Evolutionary conservation across 2,113 vertebrate genomes (phyloP), one percentile per base, ranked within the genome.

Genomic region (Pelvicachromis taeniatus): DNA sequence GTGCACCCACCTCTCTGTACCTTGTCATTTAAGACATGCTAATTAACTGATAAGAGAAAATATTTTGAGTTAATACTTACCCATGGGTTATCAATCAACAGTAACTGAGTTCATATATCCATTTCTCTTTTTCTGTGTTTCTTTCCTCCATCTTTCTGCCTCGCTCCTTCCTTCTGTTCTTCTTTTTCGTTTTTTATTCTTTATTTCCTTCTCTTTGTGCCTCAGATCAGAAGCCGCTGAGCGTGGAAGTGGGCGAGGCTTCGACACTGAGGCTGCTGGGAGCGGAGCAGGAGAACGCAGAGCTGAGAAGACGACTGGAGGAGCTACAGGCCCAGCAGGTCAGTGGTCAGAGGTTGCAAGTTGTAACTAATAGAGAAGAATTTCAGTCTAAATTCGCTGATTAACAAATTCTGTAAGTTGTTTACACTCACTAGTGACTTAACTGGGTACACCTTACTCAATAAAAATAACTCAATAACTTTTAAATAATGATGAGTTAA

Each of bases 241-340:
- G 96, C 19, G 95, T 96, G 80, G 96, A 96, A 85, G 96, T 96
- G 19, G 94, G 91, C 0, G 95, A 96, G 86, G 95, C 95, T 1
- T 96, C 96, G 2, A 93, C 94, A 1, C 88, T 96, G 88, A 95
- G 91, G 84, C 96, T 97, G 75, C 93, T 97, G 84, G 96, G 96
- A 84, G 95, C 96, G 0, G 96, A 97, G 92, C 94, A 96, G 73
- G 96, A 97, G 85, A 97, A 96, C 19, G 93, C 93, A 1, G 95
- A 95, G 87, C 94, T 97, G 48, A 93, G 90, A 84, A 94, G 93
- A 82, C 86, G 93, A n/a, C 89, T 97, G 68, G 95, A 96, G 89
- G 92, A 91, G 81, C 88, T 96, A 52, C 94, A 95, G 89, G 95
- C 94, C 7, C 95, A 94, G 84, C 95, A 93, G 78, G 94, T 95